Percentiles rank a stretch among this genome's conserved stretches.
Evolutionary conservation across 2,113 vertebrate genomes (phyloP).

Genomic region (Amphiprion percula): DNA sequence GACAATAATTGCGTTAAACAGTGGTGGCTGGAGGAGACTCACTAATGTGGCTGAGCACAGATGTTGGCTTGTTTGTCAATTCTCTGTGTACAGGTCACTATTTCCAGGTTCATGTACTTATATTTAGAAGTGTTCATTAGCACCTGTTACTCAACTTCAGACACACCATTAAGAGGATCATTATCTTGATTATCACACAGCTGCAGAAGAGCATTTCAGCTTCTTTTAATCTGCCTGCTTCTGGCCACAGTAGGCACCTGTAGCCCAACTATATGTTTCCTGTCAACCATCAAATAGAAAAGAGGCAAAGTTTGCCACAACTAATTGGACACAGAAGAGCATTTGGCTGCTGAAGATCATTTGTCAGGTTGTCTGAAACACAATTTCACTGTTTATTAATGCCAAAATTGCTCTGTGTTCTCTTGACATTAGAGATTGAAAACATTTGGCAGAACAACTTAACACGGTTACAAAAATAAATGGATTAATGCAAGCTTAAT

Average conservation of each 20-base stretch:
- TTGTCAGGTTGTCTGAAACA: too few species aligned
- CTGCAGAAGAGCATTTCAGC: not conserved
- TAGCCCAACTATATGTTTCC: too few species aligned
- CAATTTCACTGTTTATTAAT: too few species aligned
- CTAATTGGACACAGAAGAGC: too few species aligned
- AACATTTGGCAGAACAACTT: too few species aligned
- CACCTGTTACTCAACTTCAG: not conserved
- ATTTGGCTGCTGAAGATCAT: too few species aligned
- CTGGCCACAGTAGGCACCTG: not conserved
- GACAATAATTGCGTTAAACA: slow-evolving; percentile 83
- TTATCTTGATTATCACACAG: not conserved
- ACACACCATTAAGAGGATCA: not conserved
- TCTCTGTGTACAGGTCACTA: not conserved
- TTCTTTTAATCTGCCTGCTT: not conserved
- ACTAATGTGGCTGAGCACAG: not conserved
- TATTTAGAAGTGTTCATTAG: not conserved
- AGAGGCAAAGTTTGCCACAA: too few species aligned
- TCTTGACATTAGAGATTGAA: too few species aligned
- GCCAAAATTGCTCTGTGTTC: too few species aligned
- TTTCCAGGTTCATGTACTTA: not conserved
- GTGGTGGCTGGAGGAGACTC: slow-evolving; percentile 38
- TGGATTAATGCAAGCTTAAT: too few species aligned
- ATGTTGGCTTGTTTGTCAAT: not conserved
- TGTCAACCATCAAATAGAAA: too few species aligned
- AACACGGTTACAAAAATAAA: too few species aligned